Conservation (phyloP, 1,140 invertebrate species). For the Aphidius ervi region DNA sequence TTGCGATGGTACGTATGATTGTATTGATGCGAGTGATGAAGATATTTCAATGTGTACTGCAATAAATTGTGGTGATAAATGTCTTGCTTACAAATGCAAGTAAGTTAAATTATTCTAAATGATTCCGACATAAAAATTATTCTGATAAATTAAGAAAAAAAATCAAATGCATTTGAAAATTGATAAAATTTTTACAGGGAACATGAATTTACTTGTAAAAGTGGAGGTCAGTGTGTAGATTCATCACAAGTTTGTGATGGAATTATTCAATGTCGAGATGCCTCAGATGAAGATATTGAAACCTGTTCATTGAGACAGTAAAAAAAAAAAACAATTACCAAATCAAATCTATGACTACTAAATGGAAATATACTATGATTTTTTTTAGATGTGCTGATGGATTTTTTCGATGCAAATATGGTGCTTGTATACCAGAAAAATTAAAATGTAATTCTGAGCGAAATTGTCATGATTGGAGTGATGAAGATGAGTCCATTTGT, state of each 20-base stretch:
- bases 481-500: conserved; percentile 48
- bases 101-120: conserved; percentile 6
- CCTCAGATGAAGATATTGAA: conserved; percentile 60
- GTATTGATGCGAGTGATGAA: conserved; percentile 60
- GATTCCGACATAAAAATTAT: too few species aligned
- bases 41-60: conserved; percentile 24
- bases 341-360: too few species aligned
- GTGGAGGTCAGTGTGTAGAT: conserved; percentile 56
- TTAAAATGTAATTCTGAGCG: conserved; percentile 39
- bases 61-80: conserved; percentile 29
- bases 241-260: conserved; percentile 58
- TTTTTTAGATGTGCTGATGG: conserved; percentile 38
- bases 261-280: conserved; percentile 65
- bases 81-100: conserved; percentile 29
- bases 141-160: too few species aligned
- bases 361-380: background rate
- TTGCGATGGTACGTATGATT: conserved; percentile 64
- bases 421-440: conserved; percentile 53
- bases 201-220: conserved; percentile 35
- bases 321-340: background rate
- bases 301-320: conserved; percentile 43
- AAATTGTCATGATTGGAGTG: conserved; percentile 56
- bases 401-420: conserved; percentile 53
- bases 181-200: conserved; percentile 5
- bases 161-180: too few species aligned